Conservation (phyloP, 1,140 invertebrate genomes). For the Danaus melanippus region DNA sequence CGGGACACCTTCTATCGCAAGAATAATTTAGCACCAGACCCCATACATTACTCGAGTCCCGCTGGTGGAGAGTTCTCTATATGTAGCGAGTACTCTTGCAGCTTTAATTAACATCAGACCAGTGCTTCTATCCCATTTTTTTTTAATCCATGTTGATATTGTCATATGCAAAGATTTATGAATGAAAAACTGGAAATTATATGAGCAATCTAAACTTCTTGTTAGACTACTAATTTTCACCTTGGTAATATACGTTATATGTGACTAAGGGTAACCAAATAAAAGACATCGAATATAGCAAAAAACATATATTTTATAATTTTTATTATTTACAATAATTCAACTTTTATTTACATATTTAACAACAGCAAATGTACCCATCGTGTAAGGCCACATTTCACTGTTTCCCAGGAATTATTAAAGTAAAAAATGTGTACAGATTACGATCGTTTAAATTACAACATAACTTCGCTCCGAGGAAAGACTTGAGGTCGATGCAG, state of each 20-base stretch:
- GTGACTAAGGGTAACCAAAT: slow-evolving; percentile 10
- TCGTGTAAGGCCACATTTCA: slow-evolving; percentile 56
- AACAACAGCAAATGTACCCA: slow-evolving; percentile 65
- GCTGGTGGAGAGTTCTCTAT: slow-evolving; percentile 42
- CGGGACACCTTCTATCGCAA: slow-evolving; percentile 57
- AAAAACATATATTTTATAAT: slow-evolving; percentile 71
- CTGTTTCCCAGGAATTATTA: slow-evolving; percentile 54
- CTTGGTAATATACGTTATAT: no score
- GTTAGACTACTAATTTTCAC: no score
- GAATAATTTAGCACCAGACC: slow-evolving; percentile 55
- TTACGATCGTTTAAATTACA: slow-evolving; percentile 33
- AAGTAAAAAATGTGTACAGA: slow-evolving; percentile 45
- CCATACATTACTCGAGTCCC: slow-evolving; percentile 46
- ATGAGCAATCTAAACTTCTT: no score
- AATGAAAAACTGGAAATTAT: no score
- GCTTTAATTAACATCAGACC: slow-evolving; percentile 23
- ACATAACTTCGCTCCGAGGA: slow-evolving; percentile 10
- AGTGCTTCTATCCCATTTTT: no score
- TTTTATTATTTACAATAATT: slow-evolving; percentile 71
- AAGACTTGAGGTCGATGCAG: slow-evolving; percentile 15
- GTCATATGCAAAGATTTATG: no score
- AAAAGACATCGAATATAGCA: slow-evolving; percentile 43
- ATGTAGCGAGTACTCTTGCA: slow-evolving; percentile 56
- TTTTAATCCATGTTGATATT: no score
- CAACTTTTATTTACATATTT: slow-evolving; percentile 72